These are phyloP conservation scores for Hemicentrotus pulcherrimus DNA, from an alignment of 35 echinoderm and acorn worm genomes.

Conservation along the genomic window DNA sequence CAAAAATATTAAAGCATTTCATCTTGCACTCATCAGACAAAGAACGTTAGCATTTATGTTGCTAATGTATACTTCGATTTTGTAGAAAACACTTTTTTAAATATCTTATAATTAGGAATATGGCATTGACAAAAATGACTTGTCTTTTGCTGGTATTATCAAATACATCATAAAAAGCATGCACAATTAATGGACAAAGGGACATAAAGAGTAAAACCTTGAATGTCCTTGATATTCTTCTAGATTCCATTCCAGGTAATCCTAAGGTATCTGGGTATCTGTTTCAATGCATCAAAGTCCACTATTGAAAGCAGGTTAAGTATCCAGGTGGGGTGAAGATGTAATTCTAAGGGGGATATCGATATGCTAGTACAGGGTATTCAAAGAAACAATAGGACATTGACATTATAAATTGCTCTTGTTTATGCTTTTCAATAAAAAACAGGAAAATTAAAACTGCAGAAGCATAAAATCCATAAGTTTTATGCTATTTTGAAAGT, in stretches of 20 bases:
- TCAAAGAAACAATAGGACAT: not conserved
- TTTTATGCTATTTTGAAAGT: too few species aligned
- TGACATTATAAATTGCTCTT: not conserved
- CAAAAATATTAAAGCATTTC: too few species aligned
- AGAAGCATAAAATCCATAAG: not conserved
- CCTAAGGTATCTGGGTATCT: not conserved
- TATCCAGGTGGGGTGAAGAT: slow-evolving; percentile 25
- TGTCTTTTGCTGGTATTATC: not conserved
- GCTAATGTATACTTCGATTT: too few species aligned
- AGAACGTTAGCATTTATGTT: too few species aligned
- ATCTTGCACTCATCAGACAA: too few species aligned
- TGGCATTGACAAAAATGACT: not conserved
- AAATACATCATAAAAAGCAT: not conserved
- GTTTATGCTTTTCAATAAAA: not conserved
- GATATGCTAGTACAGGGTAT: not conserved
- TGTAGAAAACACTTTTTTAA: too few species aligned
- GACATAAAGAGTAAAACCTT: not conserved
- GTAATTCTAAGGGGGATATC: not conserved
- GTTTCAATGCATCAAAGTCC: not conserved
- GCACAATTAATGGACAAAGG: too few species aligned
- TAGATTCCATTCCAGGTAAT: not conserved
- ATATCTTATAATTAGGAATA: too few species aligned
- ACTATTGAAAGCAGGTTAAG: slow-evolving; percentile 26
- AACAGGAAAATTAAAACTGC: not conserved
- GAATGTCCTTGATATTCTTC: not conserved